Base-by-base conservation (phyloP, 1,140 invertebrate genomes). In the Druon quercuslanigerum region DNA sequence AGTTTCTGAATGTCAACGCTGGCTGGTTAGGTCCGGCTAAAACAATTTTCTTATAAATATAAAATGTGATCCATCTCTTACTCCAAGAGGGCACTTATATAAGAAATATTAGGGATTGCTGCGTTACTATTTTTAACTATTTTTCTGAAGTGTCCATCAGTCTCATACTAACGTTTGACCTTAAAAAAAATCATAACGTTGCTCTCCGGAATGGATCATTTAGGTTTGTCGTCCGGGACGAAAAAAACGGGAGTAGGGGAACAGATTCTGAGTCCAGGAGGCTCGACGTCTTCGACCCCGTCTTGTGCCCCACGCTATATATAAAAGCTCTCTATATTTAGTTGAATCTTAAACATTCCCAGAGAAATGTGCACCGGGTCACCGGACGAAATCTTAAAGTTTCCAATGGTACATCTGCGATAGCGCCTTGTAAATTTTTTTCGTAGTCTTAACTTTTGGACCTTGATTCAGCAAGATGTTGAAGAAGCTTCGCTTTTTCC, bases 281-380 rank as follows among this genome's bases (percentile, higher is more conserved):
- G 20, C 60, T n/a, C 60, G 13, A 60, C 57, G 14, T 33, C 33
- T 60, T 20, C 20, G 60, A 66, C 60, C 16, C 25, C 40, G 60
- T 25, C 60, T 66, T 40, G 12, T 8, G 20, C 25, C 20, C 57
- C 25, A 66, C 13, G 25, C 25, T 66, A 66, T 66, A 40, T 66
- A 40, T 66, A 66, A 40, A 40, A 46, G 25, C 60, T 16, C 40
- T 16, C 20, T 66, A 66, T 66, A 66, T 66, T 66, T 66, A 66
- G 60, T 66, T 7, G 33, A 66, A 66, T 66, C 60, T 40, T 66
- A 33, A 60, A 66, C 57, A 66, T 66, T 66, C 20, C 33, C 57
- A 66, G 25, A 25, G 20, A 66, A 66, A 66, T 33, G 33, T 66
- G 60, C 60, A 66, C 60, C 60, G 60, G 60, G 60, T 66, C 60